Percentiles rank a stretch among this genome's conserved stretches.
phyloP scores from a whole-genome alignment of 2,888 invertebrate genomes.

The Sepioteuthis lessoniana region DNA sequence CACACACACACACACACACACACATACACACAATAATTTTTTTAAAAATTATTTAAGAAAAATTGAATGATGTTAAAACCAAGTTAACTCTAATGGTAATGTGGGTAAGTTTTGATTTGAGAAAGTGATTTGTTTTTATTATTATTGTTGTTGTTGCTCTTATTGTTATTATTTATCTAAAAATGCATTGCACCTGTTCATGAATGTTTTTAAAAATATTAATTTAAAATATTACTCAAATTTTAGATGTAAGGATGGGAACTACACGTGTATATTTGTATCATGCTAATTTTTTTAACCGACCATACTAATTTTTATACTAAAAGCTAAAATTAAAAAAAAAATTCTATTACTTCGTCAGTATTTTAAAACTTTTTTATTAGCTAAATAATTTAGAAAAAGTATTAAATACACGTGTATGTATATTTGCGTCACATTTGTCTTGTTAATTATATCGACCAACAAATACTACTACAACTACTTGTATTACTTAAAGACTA shows the following conservation, averaged over 20 bases:
- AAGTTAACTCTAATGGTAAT: background rate
- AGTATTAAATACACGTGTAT: background rate
- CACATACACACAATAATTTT: no score
- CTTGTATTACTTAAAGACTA: conserved; percentile 13
- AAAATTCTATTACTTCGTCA: background rate
- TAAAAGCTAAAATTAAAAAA: background rate
- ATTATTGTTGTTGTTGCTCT: background rate
- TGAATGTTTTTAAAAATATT: no score
- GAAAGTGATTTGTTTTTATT: background rate
- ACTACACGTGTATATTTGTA: no score
- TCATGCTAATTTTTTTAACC: no score
- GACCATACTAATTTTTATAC: no score
- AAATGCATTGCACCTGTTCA: no score
- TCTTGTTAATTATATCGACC: background rate
- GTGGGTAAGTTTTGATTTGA: background rate
- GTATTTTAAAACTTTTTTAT: background rate
- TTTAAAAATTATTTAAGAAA: background rate
- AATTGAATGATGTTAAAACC: background rate
- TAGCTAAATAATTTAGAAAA: background rate
- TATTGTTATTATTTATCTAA: background rate
- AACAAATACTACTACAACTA: background rate
- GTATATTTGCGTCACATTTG: background rate
- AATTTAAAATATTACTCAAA: no score
- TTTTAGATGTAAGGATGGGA: no score
- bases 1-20: background rate